These are phyloP conservation scores for Brenthis hecate DNA, from an alignment of 2,888 invertebrate genomes.

Conservation along the genomic window DNA sequence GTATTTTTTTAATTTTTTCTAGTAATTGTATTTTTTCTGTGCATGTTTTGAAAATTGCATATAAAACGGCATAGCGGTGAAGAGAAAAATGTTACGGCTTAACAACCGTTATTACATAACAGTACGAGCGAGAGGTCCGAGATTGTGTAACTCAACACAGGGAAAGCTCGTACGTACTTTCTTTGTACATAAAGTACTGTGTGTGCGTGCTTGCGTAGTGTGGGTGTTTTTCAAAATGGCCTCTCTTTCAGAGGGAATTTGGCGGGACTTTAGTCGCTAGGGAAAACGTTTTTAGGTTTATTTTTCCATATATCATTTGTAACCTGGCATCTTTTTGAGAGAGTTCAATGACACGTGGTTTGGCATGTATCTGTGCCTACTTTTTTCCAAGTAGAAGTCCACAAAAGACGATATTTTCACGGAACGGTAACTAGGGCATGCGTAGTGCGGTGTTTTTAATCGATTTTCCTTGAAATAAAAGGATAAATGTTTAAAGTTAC, in stretches of 20 bases:
- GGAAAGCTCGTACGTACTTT: conserved; percentile 79
- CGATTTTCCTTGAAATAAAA: conserved; percentile 61
- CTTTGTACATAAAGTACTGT: conserved; percentile 64
- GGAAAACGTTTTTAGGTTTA: conserved; percentile 47
- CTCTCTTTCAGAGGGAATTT: conserved; percentile 50
- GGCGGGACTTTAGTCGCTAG: conserved; percentile 57
- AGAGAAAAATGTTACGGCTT: conserved; percentile 76
- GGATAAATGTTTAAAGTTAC: conserved; percentile 48
- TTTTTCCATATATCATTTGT: conserved; percentile 48
- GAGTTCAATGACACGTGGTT: conserved; percentile 77
- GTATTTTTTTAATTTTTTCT: neutral
- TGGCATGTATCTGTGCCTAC: conserved; percentile 72
- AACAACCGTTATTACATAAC: conserved; percentile 82
- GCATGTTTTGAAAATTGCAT: conserved; percentile 43
- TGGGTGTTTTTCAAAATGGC: conserved; percentile 63
- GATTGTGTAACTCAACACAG: conserved; percentile 79
- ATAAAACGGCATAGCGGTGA: conserved; percentile 60
- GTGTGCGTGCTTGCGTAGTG: conserved; percentile 60
- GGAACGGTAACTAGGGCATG: conserved; percentile 70
- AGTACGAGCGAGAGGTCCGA: conserved; percentile 67
- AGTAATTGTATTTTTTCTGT: neutral
- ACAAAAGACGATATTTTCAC: conserved; percentile 70
- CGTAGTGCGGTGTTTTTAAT: conserved; percentile 58
- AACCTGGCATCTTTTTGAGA: conserved; percentile 64
- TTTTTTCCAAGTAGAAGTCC: conserved; percentile 65